Conservation (phyloP, 1,140 invertebrate genomes). For the Chelonus insularis region DNA sequence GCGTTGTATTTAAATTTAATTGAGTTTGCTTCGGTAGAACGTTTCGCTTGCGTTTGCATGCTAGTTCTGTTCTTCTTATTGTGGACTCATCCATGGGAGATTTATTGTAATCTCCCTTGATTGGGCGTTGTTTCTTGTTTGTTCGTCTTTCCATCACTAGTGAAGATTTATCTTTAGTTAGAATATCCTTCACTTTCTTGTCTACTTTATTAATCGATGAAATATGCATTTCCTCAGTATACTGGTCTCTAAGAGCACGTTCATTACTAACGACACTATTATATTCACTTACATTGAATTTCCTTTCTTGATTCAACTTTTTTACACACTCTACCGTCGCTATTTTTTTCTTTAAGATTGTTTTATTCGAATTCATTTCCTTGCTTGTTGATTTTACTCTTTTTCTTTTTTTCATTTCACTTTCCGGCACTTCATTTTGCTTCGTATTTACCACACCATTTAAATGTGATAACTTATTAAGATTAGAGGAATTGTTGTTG, state of each 20-base stretch:
- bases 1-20: not conserved
- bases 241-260: not conserved
- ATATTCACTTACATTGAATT: not conserved
- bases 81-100: not conserved
- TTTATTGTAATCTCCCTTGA: not conserved
- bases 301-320: too few relatives aligned
- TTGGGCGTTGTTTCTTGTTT: not conserved
- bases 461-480: too few relatives aligned
- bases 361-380: too few relatives aligned
- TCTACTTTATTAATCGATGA: not conserved
- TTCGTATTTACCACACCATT: too few relatives aligned
- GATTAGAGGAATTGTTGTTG: too few relatives aligned
- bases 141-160: not conserved
- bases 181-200: not conserved
- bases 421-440: too few relatives aligned
- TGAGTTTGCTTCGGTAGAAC: not conserved
- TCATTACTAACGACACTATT: not conserved
- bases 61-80: not conserved
- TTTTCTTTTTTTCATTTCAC: too few relatives aligned
- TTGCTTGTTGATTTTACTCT: too few relatives aligned
- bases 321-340: too few relatives aligned
- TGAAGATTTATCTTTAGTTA: slow-evolving; percentile 1
- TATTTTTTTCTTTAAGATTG: too few relatives aligned
- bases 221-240: not conserved
- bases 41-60: slow-evolving; percentile 5